Evolutionary conservation across 2,888 invertebrate genomes (phyloP).

Genomic region (Lepidochrysops patricia): DNA sequence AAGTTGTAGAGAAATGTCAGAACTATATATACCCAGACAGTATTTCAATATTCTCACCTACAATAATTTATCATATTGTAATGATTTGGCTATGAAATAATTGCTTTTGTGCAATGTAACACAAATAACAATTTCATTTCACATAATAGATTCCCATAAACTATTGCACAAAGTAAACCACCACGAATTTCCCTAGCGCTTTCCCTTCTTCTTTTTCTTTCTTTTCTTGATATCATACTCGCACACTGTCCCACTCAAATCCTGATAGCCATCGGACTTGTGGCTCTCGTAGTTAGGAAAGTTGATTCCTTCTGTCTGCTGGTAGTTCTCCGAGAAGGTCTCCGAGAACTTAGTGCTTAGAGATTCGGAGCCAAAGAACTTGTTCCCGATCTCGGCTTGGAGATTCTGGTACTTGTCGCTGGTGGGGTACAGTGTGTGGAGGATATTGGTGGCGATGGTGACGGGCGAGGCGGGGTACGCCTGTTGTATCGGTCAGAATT

Average conservation of each 20-base stretch:
- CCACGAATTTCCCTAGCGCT: constrained; percentile 6
- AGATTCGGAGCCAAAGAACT: constrained; percentile 59
- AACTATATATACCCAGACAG: too few species aligned
- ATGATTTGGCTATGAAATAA: too few species aligned
- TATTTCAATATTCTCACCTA: background rate
- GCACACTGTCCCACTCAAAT: constrained; percentile 49
- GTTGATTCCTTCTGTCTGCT: constrained; percentile 51
- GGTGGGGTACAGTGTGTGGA: constrained; percentile 56
- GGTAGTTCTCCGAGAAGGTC: constrained; percentile 54
- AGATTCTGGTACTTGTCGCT: constrained; percentile 55
- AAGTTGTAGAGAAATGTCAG: too few species aligned
- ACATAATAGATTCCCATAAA: background rate
- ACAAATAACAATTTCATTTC: background rate
- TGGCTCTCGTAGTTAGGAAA: constrained; percentile 50
- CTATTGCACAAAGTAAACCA: background rate
- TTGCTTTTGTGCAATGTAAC: background rate
- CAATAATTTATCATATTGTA: background rate
- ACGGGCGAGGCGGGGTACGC: constrained; percentile 54
- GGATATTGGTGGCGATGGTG: constrained; percentile 56
- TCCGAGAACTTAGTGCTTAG: constrained; percentile 52
- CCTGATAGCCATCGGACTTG: constrained; percentile 53
- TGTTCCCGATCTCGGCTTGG: constrained; percentile 37
- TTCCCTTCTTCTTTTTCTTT: constrained; percentile 44
- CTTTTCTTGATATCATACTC: constrained; percentile 34
- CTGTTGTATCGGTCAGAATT: constrained; percentile 75